Percentiles rank a stretch among this genome's conserved stretches.
phyloP scores from a whole-genome alignment of 2,888 invertebrate species.

The Metacarcinus magister region DNA sequence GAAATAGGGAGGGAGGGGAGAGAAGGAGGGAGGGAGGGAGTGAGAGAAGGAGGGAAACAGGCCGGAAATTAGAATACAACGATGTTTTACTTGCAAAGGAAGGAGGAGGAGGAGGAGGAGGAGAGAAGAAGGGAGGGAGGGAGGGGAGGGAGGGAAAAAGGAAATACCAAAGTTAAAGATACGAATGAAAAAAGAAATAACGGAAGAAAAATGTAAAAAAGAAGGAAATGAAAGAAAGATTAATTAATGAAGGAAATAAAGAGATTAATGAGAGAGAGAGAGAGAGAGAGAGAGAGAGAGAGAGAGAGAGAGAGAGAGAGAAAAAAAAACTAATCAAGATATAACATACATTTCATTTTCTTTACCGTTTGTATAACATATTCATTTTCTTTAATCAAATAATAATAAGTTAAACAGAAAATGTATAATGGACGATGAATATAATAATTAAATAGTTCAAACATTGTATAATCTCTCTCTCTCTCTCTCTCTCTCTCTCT shows the following conservation, averaged over 20 bases:
- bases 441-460: neutral
- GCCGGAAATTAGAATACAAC: neutral
- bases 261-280: neutral
- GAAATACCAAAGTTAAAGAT: neutral
- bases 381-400: neutral
- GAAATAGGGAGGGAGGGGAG: neutral
- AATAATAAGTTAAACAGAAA: neutral
- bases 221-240: neutral
- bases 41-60: neutral
- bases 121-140: neutral
- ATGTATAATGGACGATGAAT: neutral
- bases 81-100: conserved; percentile 9
- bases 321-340: neutral
- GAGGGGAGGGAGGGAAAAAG: neutral
- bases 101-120: conserved; percentile 11
- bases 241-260: neutral
- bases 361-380: too few species aligned
- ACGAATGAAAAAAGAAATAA: neutral
- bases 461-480: neutral
- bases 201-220: neutral
- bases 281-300: neutral
- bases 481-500: conserved; percentile 26
- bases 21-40: neutral
- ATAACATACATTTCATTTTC: too few species aligned
- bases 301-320: neutral